Evolutionary conservation across 2,113 vertebrate genomes (phyloP), one percentile per base, ranked within the genome.

Genomic region (Poeciliopsis occidentalis): DNA sequence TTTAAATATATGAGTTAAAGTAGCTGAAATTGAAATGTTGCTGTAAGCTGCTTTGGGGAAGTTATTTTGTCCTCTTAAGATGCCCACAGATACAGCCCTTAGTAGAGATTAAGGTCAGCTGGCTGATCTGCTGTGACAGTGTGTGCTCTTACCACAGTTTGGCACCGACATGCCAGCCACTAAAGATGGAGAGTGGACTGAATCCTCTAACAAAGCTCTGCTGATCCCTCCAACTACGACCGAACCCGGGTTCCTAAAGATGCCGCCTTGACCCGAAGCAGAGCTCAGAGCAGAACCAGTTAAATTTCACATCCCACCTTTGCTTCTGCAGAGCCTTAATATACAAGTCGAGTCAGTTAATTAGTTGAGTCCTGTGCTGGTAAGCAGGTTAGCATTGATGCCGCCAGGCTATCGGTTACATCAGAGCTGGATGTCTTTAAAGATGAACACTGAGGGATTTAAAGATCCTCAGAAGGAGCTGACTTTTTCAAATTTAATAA

Each of bases 101-200:
- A 29, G 37, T 54, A 26, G 29, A 84, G 78, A 91, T 88, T 88
- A 84, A 73, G 76, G 84, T 75, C 82, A 82, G 78, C 15, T 61
- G 71, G 81, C 73, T 84, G 85, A 91, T 80, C 84, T 41, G 71
- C 15, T 70, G 78, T 74, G 78, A 83, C 85, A 70, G 84, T 69
- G 72, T 68, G 78, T 8, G 66, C 60, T 77, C 32, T 83, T 77
- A 81, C 81, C 77, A 64, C 26, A 72, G 79, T 78, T 86, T 91
- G 81, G 75, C 78, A 60, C 71, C 57, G n/a, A 76, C 29, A 78
- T 82, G 63, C 73, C 76, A 2, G 73, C 47, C 57, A 7, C 32
- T 31, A 68, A 32, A 67, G 69, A 54, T n/a, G 32, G 61, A 71
- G 71, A 4, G 41, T 8, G 51, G 65, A 39, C 72, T 61, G 63